These are phyloP conservation scores for Metopia argyrocephala DNA, from an alignment of 2,888 invertebrate genomes.

Conservation along the genomic window DNA sequence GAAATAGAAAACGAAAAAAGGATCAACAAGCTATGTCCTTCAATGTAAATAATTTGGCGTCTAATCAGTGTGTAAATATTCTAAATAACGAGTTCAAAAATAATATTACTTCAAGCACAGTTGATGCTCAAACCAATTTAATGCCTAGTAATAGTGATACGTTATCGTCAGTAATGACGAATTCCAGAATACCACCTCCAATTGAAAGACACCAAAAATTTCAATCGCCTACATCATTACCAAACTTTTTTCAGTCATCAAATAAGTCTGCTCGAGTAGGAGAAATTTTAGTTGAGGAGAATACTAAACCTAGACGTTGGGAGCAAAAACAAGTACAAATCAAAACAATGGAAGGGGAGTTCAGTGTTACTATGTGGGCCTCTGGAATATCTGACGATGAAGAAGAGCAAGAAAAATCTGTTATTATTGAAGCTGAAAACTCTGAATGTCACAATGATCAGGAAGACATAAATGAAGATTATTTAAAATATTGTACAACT, in stretches of 20 bases:
- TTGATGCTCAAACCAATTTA: conserved; percentile 22
- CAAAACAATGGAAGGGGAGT: conserved; percentile 97
- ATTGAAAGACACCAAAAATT: conserved; percentile 37
- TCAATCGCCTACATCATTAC: conserved; percentile 17
- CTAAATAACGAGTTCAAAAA: conserved; percentile 32
- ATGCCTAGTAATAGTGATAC: conserved; percentile 32
- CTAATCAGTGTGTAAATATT: conserved; percentile 47
- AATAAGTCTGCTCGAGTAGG: conserved; percentile 22
- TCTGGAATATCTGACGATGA: conserved; percentile 80
- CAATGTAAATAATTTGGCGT: conserved; percentile 39
- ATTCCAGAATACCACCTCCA: conserved; percentile 18
- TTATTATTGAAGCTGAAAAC: conserved; percentile 84
- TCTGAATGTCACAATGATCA: conserved; percentile 81
- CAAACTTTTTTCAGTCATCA: conserved; percentile 35
- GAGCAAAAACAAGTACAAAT: conserved; percentile 98
- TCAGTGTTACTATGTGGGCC: conserved; percentile 98
- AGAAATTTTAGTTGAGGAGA: conserved; percentile 22
- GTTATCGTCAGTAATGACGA: conserved; percentile 22
- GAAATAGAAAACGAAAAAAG: conserved; percentile 48
- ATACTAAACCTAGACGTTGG: conserved; percentile 84
- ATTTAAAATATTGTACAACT: conserved; percentile 59
- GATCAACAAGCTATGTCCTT: conserved; percentile 6
- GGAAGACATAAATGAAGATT: conserved; percentile 65
- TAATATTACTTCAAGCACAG: not conserved
- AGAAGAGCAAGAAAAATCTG: conserved; percentile 84